Percentiles rank a stretch among this genome's conserved stretches.
Conservation (phyloP, 2,113 vertebrate genomes). For the Chauna torquata region DNA sequence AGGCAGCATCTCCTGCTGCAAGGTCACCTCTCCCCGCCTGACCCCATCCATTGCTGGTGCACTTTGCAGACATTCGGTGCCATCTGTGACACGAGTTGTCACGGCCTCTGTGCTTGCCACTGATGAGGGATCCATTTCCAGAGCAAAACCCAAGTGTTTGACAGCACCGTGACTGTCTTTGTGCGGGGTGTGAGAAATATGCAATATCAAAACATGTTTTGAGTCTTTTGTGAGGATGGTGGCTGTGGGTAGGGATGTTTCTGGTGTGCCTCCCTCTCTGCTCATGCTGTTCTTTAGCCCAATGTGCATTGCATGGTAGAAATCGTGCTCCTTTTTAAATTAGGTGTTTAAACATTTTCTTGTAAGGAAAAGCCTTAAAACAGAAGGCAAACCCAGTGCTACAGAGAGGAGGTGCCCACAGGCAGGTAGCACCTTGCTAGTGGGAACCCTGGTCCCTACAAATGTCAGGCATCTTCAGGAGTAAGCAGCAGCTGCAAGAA, state of each 20-base stretch:
- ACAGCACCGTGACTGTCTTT: not conserved
- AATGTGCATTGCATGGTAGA: not conserved
- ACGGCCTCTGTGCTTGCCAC: not conserved
- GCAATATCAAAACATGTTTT: not conserved
- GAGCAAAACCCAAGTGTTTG: not conserved
- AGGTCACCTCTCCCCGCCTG: rapidly evolving
- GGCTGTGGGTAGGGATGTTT: not conserved
- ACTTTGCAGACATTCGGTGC: not conserved
- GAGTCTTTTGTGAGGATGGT: not conserved
- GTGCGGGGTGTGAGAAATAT: not conserved
- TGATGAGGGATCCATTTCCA: not conserved
- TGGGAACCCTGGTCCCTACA: not conserved
- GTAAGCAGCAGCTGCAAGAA: not conserved
- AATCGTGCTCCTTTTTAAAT: not conserved
- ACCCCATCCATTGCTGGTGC: not conserved
- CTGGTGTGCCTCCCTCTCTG: not conserved
- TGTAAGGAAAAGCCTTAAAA: not conserved
- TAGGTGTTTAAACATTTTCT: not conserved
- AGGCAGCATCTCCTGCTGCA: not conserved
- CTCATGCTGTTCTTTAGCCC: not conserved
- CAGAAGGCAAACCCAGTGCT: not conserved
- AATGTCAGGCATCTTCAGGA: not conserved
- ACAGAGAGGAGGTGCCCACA: not conserved
- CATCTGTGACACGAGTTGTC: not conserved
- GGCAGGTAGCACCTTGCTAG: not conserved